These are phyloP conservation scores for Hydropsyche betteni DNA, from an alignment of 2,888 invertebrate species.

Conservation along the genomic window DNA sequence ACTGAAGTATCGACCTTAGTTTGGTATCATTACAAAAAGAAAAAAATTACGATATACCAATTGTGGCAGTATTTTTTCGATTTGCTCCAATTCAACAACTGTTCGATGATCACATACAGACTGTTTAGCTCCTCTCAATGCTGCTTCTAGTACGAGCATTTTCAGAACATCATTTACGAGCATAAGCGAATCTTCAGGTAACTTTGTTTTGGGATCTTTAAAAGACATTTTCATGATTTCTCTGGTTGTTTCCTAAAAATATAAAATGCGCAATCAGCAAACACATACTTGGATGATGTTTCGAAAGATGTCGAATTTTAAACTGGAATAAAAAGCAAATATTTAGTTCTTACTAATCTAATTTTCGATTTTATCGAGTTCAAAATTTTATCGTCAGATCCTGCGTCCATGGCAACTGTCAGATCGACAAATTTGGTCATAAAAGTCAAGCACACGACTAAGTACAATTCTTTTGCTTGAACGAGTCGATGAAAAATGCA, in stretches of 20 bases:
- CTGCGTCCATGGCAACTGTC: constrained; percentile 25
- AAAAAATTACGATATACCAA: constrained; percentile 58
- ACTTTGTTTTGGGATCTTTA: constrained; percentile 66
- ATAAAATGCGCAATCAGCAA: too few relatives aligned
- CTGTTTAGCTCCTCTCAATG: constrained; percentile 64
- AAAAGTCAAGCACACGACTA: neutral
- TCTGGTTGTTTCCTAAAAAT: constrained; percentile 64
- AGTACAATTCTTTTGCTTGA: neutral
- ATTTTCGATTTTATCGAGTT: constrained; percentile 19
- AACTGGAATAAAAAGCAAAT: neutral
- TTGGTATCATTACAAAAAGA: neutral
- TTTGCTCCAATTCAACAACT: constrained; percentile 64
- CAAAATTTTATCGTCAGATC: neutral
- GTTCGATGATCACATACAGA: constrained; percentile 62
- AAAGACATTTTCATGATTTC: constrained; percentile 65
- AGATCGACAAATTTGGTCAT: neutral
- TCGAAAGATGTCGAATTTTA: neutral
- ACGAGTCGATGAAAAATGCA: too few relatives aligned
- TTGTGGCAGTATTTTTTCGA: constrained; percentile 68
- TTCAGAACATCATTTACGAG: constrained; percentile 66
- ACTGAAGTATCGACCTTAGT: neutral
- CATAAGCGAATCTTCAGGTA: constrained; percentile 66
- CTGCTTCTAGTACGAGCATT: constrained; percentile 66
- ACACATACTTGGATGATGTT: neutral
- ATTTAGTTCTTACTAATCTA: constrained; percentile 5